These are phyloP conservation scores for Phoenicopterus ruber DNA, from an alignment of 2,113 vertebrate species.

Conservation along the genomic window DNA sequence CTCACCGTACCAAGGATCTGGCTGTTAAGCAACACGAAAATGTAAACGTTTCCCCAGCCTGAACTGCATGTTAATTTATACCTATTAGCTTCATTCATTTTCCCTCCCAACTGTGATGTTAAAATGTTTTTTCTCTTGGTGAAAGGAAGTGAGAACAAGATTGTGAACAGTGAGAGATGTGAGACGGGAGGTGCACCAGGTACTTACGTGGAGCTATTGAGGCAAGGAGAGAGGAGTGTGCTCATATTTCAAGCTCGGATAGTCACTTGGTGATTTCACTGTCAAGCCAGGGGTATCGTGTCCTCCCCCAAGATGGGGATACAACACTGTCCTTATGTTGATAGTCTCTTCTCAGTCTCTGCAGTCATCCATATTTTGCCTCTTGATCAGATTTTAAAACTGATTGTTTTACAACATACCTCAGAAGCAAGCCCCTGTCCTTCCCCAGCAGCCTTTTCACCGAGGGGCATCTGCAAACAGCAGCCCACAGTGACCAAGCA, in stretches of 20 bases:
- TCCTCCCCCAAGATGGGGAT: background rate
- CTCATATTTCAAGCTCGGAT: fast-evolving
- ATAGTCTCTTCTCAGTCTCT: background rate
- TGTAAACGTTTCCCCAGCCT: background rate
- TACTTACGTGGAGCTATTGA: background rate
- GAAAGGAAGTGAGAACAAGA: background rate
- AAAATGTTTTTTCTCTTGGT: background rate
- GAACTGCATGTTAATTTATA: background rate
- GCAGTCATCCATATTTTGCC: background rate
- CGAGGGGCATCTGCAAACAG: background rate
- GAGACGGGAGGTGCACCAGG: fast-evolving
- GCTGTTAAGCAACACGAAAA: background rate
- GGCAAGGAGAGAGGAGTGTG: background rate
- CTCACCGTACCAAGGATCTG: fast-evolving
- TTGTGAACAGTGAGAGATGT: background rate
- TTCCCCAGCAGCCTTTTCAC: background rate
- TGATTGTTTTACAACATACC: fast-evolving
- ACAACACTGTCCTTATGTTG: background rate
- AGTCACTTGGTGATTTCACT: background rate
- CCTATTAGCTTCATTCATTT: background rate
- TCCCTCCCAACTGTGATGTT: background rate
- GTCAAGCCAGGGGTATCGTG: fast-evolving
- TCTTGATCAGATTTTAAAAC: background rate
- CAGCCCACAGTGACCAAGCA: fast-evolving
- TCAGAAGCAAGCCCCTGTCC: background rate